Percentiles rank a stretch among this genome's conserved stretches.
phyloP scores from a whole-genome alignment of 2,797 vertebrate genomes.

The Lophotriccus pileatus region DNA sequence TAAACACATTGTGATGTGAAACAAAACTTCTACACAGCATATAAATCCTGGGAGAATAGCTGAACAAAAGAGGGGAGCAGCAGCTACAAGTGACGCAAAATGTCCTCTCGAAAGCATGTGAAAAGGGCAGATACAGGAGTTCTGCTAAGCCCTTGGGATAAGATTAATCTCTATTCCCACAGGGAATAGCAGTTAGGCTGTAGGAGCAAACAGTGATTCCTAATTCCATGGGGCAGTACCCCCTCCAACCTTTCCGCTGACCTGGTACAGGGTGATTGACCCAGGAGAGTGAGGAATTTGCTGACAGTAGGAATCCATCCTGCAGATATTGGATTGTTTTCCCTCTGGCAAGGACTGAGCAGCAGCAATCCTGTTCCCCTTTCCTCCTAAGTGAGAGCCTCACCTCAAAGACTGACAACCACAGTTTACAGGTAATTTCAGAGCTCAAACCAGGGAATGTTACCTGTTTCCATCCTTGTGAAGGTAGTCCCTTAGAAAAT shows the following conservation, averaged over 20 bases:
- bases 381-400: not conserved
- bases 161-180: not conserved
- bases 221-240: not conserved
- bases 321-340: not conserved
- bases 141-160: not conserved
- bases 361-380: not conserved
- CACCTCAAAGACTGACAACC: not conserved
- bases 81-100: not conserved
- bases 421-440: not conserved
- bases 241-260: not conserved
- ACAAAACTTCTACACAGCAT: not conserved
- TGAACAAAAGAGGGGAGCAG: constrained; percentile 26
- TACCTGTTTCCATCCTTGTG: not conserved
- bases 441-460: rapidly evolving
- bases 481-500: not conserved
- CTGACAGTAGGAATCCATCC: not conserved
- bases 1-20: constrained; percentile 51
- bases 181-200: not conserved
- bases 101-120: constrained; percentile 14
- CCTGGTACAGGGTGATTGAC: rapidly evolving
- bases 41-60: constrained; percentile 42
- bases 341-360: not conserved
- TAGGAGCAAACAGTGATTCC: not conserved
- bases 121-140: not conserved
- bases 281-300: not conserved